Evolutionary conservation across 2,797 vertebrate species (phyloP).

Genomic region (Zenarchopterus dispar): DNA sequence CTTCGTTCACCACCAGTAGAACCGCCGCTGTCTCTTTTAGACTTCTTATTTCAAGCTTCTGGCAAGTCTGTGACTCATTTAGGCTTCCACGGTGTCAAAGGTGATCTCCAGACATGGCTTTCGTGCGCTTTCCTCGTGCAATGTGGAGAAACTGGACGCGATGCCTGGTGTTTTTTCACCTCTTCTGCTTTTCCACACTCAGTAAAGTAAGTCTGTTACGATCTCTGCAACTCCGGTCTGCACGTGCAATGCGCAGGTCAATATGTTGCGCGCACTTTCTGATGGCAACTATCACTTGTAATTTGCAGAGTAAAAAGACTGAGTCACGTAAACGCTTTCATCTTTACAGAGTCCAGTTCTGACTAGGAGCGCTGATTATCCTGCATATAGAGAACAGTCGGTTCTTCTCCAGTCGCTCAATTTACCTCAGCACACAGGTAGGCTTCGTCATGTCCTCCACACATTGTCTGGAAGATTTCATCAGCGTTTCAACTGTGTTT

Average conservation of each 20-base stretch:
- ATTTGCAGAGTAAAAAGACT: neutral
- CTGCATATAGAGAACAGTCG: slow-evolving; percentile 31
- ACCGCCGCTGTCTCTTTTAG: slow-evolving; percentile 7
- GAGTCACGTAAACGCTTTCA: slow-evolving; percentile 13
- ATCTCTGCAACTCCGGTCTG: slow-evolving; percentile 9
- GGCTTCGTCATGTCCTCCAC: neutral
- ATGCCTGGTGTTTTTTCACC: slow-evolving; percentile 42
- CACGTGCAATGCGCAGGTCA: slow-evolving; percentile 37
- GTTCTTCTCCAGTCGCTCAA: slow-evolving; percentile 70
- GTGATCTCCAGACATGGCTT: slow-evolving; percentile 66
- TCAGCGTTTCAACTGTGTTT: no score
- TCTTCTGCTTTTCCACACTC: slow-evolving; percentile 58
- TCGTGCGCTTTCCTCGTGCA: slow-evolving; percentile 28
- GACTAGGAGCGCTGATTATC: slow-evolving; percentile 29
- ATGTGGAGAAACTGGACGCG: slow-evolving; percentile 35
- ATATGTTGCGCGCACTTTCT: slow-evolving; percentile 8
- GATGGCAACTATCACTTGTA: no score
- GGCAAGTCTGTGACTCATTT: neutral
- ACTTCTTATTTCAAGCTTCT: slow-evolving; percentile 10
- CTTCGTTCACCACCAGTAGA: slow-evolving; percentile 42
- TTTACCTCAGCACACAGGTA: slow-evolving; percentile 82
- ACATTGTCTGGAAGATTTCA: no score
- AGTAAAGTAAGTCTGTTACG: slow-evolving; percentile 71
- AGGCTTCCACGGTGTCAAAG: slow-evolving; percentile 17
- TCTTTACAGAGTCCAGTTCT: slow-evolving; percentile 52